Base-by-base conservation (phyloP, 2,888 invertebrate genomes). In the Acanthopleura granulata region DNA sequence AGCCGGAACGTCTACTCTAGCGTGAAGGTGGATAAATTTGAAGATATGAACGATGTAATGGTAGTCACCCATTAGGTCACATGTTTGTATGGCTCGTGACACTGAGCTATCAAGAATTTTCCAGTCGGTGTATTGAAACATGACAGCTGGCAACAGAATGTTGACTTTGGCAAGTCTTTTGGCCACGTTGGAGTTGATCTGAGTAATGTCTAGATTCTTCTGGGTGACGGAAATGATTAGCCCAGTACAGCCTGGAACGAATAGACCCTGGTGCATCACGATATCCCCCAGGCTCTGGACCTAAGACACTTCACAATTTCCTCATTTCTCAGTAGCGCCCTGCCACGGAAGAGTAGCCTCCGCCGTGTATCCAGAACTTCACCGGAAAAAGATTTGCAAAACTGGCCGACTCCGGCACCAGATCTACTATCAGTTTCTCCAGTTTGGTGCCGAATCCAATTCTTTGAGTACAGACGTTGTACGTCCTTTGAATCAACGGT, bases 301-400 rank as follows among this genome's bases (percentile, higher is more conserved):
- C 14, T 22, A 1, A 66, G 66, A 25, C 66, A 66, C 16, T 66
- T 14, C 27, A 66, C 22, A 1, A 66, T 22, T 25, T 22, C 22
- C 16, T 27, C 4, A 15, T 6, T 22, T 66, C 14, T 66, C 3
- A 16, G 16, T 15, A 25, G 66, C 96, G 96, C 72, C 96, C 95
- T 49, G 96, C 96, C 62, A 97, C 97, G 86, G 95, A 95, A 95
- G 96, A 96, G 91, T 95, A 97, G 49, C 96, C 96, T 12, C 97
- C 97, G 0, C 97, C 97, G 90, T 97, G 96, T 85, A 97, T 95
- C 97, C 97, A 97, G 72, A 97, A 94, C 80, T 97, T 92, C 86
- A 97, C 94, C 74, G 97, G 95, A 84, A 77, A 51, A 95, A 27
- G 29, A 14, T 66, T 75, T 49, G 71, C 30, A 22, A 3, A 6